A percentile compares a stretch with the other conserved stretches of the same genome.
Evolutionary conservation across 2,888 invertebrate genomes (phyloP).

Genomic region (Unio delphinus): DNA sequence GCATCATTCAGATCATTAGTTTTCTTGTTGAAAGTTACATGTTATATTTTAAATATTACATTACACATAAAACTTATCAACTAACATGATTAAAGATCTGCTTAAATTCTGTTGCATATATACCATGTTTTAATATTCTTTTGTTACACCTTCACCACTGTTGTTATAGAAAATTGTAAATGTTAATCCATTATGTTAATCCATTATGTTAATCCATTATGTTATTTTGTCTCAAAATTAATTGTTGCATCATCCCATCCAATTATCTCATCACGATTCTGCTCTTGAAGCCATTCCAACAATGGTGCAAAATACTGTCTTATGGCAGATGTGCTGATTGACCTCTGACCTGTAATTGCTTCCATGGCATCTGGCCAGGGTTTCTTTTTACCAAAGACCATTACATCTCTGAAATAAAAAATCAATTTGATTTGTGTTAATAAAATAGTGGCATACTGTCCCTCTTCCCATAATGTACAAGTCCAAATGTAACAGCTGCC

Average conservation of each 20-base stretch:
- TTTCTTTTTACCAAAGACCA: constrained; percentile 72
- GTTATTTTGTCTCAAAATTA: constrained; percentile 12
- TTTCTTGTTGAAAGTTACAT: no score
- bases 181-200: no score
- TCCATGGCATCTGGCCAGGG: constrained; percentile 82
- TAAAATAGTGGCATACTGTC: neutral
- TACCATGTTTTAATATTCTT: no score
- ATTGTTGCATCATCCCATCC: constrained; percentile 35
- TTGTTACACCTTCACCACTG: no score
- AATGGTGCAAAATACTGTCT: constrained; percentile 88
- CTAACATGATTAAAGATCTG: no score
- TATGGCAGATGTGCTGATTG: constrained; percentile 84
- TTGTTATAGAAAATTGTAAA: neutral
- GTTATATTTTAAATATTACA: no score
- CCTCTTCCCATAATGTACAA: no score
- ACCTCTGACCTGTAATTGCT: constrained; percentile 80
- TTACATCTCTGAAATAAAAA: constrained; percentile 60
- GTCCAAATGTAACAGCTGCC: no score
- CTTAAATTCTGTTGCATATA: no score
- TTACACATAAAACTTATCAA: no score
- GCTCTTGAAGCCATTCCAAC: constrained; percentile 78
- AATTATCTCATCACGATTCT: constrained; percentile 10
- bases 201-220: no score
- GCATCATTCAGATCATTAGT: no score
- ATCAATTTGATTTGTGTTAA: neutral